Conservation (phyloP, 2,113 vertebrate genomes). For the Campylomormyrus numenius region DNA sequence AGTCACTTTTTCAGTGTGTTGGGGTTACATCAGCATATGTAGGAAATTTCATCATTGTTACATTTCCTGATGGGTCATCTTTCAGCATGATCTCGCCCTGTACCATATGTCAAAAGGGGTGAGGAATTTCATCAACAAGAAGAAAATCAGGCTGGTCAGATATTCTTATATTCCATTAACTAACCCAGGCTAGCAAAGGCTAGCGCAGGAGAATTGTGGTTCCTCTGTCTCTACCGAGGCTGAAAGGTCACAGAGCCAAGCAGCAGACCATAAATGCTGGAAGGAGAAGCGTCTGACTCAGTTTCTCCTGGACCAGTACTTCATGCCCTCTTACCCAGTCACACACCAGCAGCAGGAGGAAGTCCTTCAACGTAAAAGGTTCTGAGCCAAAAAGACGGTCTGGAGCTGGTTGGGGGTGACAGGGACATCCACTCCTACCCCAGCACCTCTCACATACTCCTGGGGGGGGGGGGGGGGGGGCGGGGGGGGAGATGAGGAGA, state of each 20-base stretch:
- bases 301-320: slow-evolving; percentile 7
- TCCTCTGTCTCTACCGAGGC: background rate
- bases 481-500: too few relatives aligned
- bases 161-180: background rate
- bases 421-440: background rate
- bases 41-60: background rate
- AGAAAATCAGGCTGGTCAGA: background rate
- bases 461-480: too few relatives aligned
- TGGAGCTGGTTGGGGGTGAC: background rate
- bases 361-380: background rate
- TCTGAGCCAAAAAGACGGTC: background rate
- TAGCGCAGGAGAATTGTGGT: background rate
- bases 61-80: background rate
- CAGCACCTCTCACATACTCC: background rate
- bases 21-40: background rate
- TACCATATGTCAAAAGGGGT: background rate
- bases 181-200: background rate
- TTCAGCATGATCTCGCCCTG: background rate
- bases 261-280: background rate
- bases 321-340: background rate
- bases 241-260: background rate
- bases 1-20: background rate
- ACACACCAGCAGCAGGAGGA: background rate
- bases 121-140: background rate
- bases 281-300: slow-evolving; percentile 10